Evolutionary conservation across 2,113 vertebrate genomes (phyloP).

Genomic region (Condylura cristata): DNA sequence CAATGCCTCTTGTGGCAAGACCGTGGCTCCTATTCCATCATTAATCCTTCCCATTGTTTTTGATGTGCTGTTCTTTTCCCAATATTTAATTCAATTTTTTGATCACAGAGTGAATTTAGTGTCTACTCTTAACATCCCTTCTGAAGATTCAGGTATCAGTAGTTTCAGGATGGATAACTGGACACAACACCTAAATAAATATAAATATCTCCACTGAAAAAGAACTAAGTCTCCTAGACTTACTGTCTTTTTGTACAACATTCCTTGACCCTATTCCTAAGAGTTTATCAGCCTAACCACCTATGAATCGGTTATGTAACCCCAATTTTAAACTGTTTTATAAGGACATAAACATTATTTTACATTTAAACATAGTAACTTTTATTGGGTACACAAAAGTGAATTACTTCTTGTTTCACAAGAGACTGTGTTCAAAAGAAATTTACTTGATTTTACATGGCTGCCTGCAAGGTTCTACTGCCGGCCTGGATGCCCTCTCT

Average conservation of each 20-base stretch:
- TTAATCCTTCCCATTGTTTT: neutral
- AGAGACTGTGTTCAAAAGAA: neutral
- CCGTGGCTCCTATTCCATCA: neutral
- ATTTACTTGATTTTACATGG: neutral
- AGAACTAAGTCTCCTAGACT: neutral
- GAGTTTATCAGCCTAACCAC: neutral
- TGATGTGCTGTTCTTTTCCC: neutral
- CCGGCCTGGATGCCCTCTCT: neutral
- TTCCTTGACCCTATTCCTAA: neutral
- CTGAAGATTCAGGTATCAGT: neutral
- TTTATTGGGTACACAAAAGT: neutral
- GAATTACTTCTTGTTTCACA: neutral
- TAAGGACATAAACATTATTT: neutral
- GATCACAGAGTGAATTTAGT: neutral
- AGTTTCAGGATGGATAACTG: neutral
- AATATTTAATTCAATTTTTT: conserved; percentile 5
- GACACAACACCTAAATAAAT: neutral
- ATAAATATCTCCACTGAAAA: neutral
- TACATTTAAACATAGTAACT: neutral
- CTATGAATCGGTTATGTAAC: neutral
- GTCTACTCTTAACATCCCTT: neutral
- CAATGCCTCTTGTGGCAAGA: neutral
- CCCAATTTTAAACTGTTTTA: neutral
- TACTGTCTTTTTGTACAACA: neutral
- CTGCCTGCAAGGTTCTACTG: rapidly evolving